Evolutionary conservation across 2,113 vertebrate genomes (phyloP), one percentile per base, ranked within the genome.

Genomic region (Tetraodon nigroviridis): DNA sequence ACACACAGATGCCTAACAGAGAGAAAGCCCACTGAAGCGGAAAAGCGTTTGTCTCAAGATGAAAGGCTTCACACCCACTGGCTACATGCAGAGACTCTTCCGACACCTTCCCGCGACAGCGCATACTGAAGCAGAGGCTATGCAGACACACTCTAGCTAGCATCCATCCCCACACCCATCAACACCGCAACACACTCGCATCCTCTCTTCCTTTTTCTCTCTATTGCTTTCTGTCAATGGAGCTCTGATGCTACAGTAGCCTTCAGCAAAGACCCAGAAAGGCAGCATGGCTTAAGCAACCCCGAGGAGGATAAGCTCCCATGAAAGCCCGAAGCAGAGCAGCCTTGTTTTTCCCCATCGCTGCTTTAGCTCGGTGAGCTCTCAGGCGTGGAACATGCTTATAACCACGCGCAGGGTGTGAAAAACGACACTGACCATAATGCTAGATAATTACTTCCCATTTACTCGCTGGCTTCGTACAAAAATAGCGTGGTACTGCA

Each of bases 361-460:
- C 64, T 71, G 58, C 67, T 67, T 80, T 63, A 71, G 84, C 71
- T 61, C 55, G 52, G 73, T 62, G 76, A 74, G 83, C 76, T 83
- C 61, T 81, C 75, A 82, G 74, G 82, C 79, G 67, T 70, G 67
- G 80, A 84, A 75, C 76, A 82, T 74, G 80, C 83, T 87, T 81
- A 64, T 81, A 16, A 46, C 77, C 82, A 68, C 78, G 81, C 72
- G 66, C 81, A 74, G 74, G 78, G 85, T 62, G 82, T 86, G 82
- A 85, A 89, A 90, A 89, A 81, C 67, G 81, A 88, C 86, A 84
- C 86, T 74, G 84, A 77, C 84, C 82, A 74, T 87, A 87, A 89
- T 86, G 87, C 87, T 86, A 82, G 88, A 82, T 91, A 89, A 90
- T 90, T 88, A 85, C 87, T 90, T 90, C 86, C 86, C 87, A 88